Percentiles rank a stretch among this genome's conserved stretches.
Conservation (phyloP, 2,888 invertebrate species). For the Mesochorus sp. region DNA sequence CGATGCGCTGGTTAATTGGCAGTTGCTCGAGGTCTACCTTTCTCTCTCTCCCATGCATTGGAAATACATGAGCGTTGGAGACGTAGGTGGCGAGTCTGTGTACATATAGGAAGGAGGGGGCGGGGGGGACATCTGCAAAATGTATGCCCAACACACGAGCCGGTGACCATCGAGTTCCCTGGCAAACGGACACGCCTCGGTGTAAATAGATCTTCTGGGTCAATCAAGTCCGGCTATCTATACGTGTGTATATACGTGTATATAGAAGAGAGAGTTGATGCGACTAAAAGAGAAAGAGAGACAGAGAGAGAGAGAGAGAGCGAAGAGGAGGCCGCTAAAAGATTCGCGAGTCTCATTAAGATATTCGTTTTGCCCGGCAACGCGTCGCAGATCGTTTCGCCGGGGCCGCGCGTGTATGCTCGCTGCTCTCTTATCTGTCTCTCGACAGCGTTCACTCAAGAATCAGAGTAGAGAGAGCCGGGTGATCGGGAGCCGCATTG, state of each 20-base stretch:
- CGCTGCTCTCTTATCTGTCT: slow-evolving; percentile 78
- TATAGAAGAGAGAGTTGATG: slow-evolving; percentile 33
- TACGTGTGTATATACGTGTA: slow-evolving; percentile 60
- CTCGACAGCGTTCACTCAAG: slow-evolving; percentile 81
- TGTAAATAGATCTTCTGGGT: slow-evolving; percentile 72
- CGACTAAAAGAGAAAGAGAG: slow-evolving; percentile 21
- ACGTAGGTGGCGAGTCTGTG: slow-evolving; percentile 36
- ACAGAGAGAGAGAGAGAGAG: slow-evolving; percentile 2
- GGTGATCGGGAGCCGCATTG: slow-evolving; percentile 75
- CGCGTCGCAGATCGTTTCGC: slow-evolving; percentile 40
- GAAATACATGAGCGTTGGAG: slow-evolving; percentile 1
- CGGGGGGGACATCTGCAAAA: slow-evolving; percentile 45
- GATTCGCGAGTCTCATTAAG: slow-evolving; percentile 77
- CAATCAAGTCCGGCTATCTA: slow-evolving; percentile 74
- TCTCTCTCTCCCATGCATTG: slow-evolving; percentile 27
- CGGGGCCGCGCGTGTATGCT: slow-evolving; percentile 31
- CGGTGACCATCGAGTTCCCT: slow-evolving; percentile 30
- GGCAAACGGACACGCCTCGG: slow-evolving; percentile 63
- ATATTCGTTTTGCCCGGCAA: slow-evolving; percentile 74
- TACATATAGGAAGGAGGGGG: too few relatives aligned
- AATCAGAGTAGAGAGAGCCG: slow-evolving; percentile 73
- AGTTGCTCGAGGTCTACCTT: slow-evolving; percentile 59
- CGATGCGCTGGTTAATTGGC: slow-evolving; percentile 74
- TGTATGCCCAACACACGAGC: slow-evolving; percentile 40
- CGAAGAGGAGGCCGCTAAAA: slow-evolving; percentile 11